phyloP scores from a whole-genome alignment of 2,113 vertebrate species.

The Apistogramma diplotaenia region DNA sequence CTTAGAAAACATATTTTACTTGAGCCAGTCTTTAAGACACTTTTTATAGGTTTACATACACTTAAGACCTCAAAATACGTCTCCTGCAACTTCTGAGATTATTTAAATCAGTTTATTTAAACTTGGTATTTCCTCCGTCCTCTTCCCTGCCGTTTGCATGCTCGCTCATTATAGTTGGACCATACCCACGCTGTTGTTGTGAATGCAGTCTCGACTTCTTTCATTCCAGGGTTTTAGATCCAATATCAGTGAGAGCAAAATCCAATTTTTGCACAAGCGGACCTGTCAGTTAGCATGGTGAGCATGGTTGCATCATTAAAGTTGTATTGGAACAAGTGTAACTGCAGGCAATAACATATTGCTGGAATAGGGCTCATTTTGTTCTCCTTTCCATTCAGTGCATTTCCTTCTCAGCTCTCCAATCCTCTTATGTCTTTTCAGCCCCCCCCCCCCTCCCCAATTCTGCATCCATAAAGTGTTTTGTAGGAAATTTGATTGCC shows the following conservation, averaged over 20 bases:
- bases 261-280: conserved; percentile 1
- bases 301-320: conserved; percentile 43
- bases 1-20: background rate
- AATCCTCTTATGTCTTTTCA: background rate
- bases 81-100: background rate
- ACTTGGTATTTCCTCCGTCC: background rate
- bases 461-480: conserved; percentile 41
- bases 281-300: conserved; percentile 34
- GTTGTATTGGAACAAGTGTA: conserved; percentile 45
- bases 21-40: background rate
- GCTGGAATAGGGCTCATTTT: conserved; percentile 22
- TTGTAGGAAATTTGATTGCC: conserved; percentile 51
- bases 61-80: background rate
- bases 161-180: background rate
- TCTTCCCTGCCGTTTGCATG: background rate
- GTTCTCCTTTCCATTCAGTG: conserved; percentile 23
- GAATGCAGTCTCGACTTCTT: background rate
- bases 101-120: background rate
- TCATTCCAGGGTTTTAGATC: conserved; percentile 12
- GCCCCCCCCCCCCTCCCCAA: background rate
- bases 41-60: background rate
- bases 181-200: background rate
- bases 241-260: conserved; percentile 10
- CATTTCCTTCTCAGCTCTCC: background rate
- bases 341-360: conserved; percentile 51